Percentiles rank a stretch among this genome's conserved stretches.
Evolutionary conservation across 2,797 vertebrate species (phyloP).

Genomic region (Characodon lateralis): DNA sequence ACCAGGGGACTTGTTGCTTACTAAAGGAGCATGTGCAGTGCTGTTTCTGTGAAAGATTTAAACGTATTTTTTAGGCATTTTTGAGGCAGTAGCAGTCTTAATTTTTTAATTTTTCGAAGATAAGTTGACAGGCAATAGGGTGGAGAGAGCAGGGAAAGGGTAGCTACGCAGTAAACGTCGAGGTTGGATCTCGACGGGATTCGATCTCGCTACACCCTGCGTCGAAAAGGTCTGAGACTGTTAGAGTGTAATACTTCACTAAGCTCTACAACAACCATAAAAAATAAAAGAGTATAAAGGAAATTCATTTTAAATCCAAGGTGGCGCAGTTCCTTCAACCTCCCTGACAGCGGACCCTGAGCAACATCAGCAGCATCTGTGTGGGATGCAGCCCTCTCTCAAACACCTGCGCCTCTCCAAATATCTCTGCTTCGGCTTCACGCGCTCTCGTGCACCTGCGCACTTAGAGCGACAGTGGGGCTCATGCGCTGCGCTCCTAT

Average conservation of each 20-base stretch:
- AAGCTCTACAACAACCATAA: not conserved
- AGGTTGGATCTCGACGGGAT: too few species aligned
- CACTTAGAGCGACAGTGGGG: not conserved
- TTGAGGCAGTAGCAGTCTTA: too few species aligned
- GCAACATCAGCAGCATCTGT: not conserved
- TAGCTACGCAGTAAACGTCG: too few species aligned
- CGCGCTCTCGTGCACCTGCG: conserved; percentile 9
- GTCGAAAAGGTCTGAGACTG: not conserved
- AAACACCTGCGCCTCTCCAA: not conserved
- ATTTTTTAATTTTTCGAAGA: too few species aligned
- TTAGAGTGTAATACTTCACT: not conserved
- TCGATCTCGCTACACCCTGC: too few species aligned
- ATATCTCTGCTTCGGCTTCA: not conserved
- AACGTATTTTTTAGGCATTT: too few species aligned
- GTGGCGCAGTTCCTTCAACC: not conserved
- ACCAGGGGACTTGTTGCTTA: too few species aligned
- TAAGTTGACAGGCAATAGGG: too few species aligned
- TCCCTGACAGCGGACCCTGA: not conserved
- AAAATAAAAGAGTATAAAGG: too few species aligned
- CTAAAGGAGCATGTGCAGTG: too few species aligned
- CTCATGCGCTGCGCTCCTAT: not conserved
- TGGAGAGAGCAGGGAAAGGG: too few species aligned
- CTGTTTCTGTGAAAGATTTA: too few species aligned
- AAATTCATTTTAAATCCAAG: not conserved
- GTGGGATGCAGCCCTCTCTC: not conserved